Conservation (phyloP, 2,888 invertebrate genomes). For the Thysanoteuthis rhombus region DNA sequence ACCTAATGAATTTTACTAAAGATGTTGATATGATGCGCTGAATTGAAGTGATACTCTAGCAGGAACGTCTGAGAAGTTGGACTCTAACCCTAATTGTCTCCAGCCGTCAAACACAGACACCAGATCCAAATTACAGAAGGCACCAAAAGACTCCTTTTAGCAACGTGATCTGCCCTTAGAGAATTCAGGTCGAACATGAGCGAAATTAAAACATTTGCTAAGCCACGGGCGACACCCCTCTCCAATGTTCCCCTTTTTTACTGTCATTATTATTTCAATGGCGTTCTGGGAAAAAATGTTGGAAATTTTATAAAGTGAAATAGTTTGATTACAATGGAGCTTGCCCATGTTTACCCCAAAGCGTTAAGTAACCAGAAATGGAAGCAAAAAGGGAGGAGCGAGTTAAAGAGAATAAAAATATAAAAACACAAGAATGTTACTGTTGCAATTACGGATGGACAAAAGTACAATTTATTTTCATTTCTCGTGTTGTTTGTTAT, state of each 20-base stretch:
- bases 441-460: background rate
- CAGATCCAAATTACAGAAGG: background rate
- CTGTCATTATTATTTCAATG: no score
- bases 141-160: background rate
- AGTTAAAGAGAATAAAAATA: background rate
- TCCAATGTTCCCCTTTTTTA: background rate
- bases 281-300: background rate
- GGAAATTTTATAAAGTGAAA: background rate
- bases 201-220: background rate
- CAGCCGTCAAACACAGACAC: background rate
- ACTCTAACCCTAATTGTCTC: background rate
- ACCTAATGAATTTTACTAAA: no score
- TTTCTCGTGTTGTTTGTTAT: background rate
- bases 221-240: background rate
- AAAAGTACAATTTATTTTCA: background rate
- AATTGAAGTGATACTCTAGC: no score
- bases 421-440: background rate
- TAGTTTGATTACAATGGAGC: background rate
- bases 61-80: no score
- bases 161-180: background rate
- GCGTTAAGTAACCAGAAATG: background rate
- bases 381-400: background rate
- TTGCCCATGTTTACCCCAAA: background rate
- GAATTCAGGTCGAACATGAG: background rate
- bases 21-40: no score